Percentiles rank a stretch among this genome's conserved stretches.
phyloP scores from a whole-genome alignment of 2,113 vertebrate species.

The Epinephelus lanceolatus region DNA sequence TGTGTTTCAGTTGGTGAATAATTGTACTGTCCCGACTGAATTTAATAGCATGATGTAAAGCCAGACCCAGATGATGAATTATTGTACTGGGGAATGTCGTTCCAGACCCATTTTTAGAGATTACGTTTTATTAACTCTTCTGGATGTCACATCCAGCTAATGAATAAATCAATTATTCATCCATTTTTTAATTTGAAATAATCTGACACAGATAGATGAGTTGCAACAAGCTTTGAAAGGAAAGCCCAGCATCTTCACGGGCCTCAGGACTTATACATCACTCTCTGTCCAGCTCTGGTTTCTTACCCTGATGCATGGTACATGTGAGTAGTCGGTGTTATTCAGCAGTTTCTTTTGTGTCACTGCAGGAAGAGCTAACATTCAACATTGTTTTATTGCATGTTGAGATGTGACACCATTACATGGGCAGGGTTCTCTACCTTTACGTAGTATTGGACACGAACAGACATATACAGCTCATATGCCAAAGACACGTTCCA shows the following conservation, averaged over 20 bases:
- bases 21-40: slow-evolving; percentile 10
- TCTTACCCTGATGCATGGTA: neutral
- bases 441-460: neutral
- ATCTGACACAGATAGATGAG: slow-evolving; percentile 62
- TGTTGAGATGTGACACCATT: neutral
- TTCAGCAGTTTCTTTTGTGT: neutral
- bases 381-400: neutral
- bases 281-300: neutral
- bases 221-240: slow-evolving; percentile 25
- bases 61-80: slow-evolving; percentile 68
- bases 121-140: slow-evolving; percentile 76
- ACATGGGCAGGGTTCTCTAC: neutral
- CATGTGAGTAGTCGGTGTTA: neutral
- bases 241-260: slow-evolving; percentile 35
- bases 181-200: slow-evolving; percentile 59
- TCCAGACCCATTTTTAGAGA: slow-evolving; percentile 80
- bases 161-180: slow-evolving; percentile 84
- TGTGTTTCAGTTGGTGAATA: slow-evolving; percentile 51
- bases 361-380: neutral
- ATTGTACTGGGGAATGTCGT: slow-evolving; percentile 57
- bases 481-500: neutral
- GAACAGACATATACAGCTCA: too few species aligned
- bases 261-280: neutral
- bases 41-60: slow-evolving; percentile 52
- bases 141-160: slow-evolving; percentile 75